Conservation (phyloP, 2,888 invertebrate species). For the Ephialtes manifestator region DNA sequence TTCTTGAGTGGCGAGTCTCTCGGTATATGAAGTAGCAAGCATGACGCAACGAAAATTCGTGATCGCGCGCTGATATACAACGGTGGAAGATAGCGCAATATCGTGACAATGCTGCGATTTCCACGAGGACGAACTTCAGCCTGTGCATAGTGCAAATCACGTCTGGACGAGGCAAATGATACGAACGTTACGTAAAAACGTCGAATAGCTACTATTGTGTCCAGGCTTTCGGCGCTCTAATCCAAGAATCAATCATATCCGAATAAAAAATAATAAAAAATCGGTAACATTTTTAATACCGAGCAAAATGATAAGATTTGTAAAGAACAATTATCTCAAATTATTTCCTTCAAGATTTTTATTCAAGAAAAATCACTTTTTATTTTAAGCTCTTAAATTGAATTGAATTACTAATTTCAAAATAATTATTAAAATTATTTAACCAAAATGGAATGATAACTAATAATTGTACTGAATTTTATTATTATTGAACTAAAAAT, state of each 20-base stretch:
- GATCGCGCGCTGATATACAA: conserved; percentile 8
- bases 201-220: not conserved
- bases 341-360: no score
- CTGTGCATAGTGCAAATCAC: conserved; percentile 52
- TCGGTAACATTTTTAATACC: not conserved
- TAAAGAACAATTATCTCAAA: not conserved
- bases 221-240: not conserved
- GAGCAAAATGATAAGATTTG: not conserved
- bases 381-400: no score
- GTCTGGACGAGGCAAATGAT: not conserved
- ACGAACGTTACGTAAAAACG: conserved; percentile 25
- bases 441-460: no score
- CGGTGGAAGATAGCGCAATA: conserved; percentile 13
- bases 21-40: not conserved
- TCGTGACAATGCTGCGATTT: conserved; percentile 53
- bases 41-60: conserved; percentile 57
- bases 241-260: not conserved
- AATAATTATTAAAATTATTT: no score
- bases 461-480: no score
- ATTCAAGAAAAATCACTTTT: no score
- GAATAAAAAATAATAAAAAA: not conserved
- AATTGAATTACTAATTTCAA: no score
- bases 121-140: conserved; percentile 32
- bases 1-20: conserved; percentile 38
- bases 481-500: no score